A percentile compares a stretch with the other conserved stretches of the same genome.
Evolutionary conservation across 1,140 invertebrate genomes (phyloP).

Genomic region (Battus philenor): DNA sequence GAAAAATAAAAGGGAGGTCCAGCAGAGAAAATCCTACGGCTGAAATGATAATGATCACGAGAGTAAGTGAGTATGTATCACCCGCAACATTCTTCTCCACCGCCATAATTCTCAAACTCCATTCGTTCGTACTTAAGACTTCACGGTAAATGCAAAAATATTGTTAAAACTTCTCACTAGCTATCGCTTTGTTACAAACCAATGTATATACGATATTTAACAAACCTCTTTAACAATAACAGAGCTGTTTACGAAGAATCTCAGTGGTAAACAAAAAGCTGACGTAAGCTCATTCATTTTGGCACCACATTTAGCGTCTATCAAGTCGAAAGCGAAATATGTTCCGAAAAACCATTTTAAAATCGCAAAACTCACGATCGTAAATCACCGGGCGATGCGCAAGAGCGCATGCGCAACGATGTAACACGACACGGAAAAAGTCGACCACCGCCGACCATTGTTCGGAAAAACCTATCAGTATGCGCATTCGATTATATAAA

Average conservation of each 20-base stretch:
- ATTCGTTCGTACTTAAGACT: no score
- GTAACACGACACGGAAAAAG: constrained; percentile 61
- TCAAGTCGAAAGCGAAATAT: constrained; percentile 47
- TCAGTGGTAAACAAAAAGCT: constrained; percentile 31
- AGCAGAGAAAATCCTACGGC: no score
- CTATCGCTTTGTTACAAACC: neutral
- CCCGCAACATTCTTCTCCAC: no score
- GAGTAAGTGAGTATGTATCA: no score
- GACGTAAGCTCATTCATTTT: constrained; percentile 60
- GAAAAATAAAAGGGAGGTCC: no score
- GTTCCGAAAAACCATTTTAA: constrained; percentile 56
- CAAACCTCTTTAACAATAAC: constrained; percentile 3
- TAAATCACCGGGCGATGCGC: constrained; percentile 53
- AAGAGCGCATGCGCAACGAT: constrained; percentile 34
- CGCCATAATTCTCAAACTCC: no score
- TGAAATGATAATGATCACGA: no score
- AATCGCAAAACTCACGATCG: constrained; percentile 49
- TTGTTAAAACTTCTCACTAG: no score
- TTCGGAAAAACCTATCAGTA: constrained; percentile 65
- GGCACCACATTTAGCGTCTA: constrained; percentile 63
- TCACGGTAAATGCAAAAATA: no score
- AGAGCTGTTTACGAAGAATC: constrained; percentile 17
- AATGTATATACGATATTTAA: constrained; percentile 3
- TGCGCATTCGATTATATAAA: constrained; percentile 66
- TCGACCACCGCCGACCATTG: constrained; percentile 49